These are phyloP conservation scores for Synergus gifuensis DNA, from an alignment of 2,888 invertebrate genomes.

Conservation along the genomic window DNA sequence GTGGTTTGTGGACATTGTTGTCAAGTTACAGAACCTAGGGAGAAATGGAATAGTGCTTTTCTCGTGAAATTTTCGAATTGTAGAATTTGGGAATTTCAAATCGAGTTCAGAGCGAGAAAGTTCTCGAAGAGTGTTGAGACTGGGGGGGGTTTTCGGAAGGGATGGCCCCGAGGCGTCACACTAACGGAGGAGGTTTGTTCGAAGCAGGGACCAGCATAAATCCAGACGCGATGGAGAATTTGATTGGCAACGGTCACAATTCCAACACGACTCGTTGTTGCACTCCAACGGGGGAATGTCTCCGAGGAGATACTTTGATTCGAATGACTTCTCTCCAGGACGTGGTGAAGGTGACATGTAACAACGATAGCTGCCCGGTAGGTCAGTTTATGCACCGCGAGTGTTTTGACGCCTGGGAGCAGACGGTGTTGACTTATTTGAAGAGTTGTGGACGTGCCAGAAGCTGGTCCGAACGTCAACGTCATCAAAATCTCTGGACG, in stretches of 20 bases:
- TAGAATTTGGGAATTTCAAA: neutral
- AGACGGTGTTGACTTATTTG: conserved; percentile 90
- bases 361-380: conserved; percentile 93
- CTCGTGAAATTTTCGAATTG: conserved; percentile 15
- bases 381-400: conserved; percentile 97
- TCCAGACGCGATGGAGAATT: conserved; percentile 66
- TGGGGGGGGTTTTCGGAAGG: conserved; percentile 36
- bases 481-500: conserved; percentile 97
- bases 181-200: conserved; percentile 63
- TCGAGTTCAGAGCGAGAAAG: neutral
- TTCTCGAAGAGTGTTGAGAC: neutral
- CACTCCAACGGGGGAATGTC: conserved; percentile 89
- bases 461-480: conserved; percentile 96
- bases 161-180: conserved; percentile 76
- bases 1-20: conserved; percentile 29
- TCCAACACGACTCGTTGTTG: conserved; percentile 85
- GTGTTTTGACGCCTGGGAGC: conserved; percentile 97
- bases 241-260: conserved; percentile 60
- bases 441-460: conserved; percentile 94
- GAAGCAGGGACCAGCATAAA: conserved; percentile 48
- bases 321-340: conserved; percentile 86
- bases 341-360: conserved; percentile 93
- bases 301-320: conserved; percentile 82
- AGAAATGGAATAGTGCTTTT: conserved; percentile 10
- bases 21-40: neutral